A percentile compares a stretch with the other conserved stretches of the same genome.
Evolutionary conservation across 35 echinoderm and acorn worm genomes (phyloP).

Genomic region (Apostichopus japonicus): DNA sequence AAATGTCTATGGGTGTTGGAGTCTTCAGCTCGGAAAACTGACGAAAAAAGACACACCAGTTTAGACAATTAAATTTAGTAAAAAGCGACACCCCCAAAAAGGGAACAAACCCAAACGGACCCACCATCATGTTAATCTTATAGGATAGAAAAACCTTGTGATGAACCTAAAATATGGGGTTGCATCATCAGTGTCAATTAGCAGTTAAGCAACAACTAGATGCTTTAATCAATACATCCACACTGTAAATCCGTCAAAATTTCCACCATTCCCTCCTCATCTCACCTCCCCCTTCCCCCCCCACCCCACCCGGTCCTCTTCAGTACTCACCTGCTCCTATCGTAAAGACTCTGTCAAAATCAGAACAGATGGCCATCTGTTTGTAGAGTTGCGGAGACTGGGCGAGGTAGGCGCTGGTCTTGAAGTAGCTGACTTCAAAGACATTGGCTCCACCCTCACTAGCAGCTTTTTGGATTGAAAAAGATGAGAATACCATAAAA

Average conservation of each 20-base stretch:
- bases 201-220: too few relatives aligned
- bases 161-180: too few relatives aligned
- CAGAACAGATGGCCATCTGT: constrained; percentile 93
- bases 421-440: constrained; percentile 91
- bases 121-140: too few relatives aligned
- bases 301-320: too few relatives aligned
- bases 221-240: too few relatives aligned
- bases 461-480: constrained; percentile 62
- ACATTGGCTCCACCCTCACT: constrained; percentile 99
- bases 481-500: not conserved
- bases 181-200: too few relatives aligned
- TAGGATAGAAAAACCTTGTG: too few relatives aligned
- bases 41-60: not conserved
- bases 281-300: not conserved
- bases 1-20: constrained; percentile 98
- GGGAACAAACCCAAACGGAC: too few relatives aligned
- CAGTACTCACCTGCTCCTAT: constrained; percentile 80
- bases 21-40: constrained; percentile 96
- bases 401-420: constrained; percentile 92
- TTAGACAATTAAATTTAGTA: not conserved
- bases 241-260: too few relatives aligned
- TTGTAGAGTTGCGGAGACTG: constrained; percentile 99
- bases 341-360: constrained; percentile 93
- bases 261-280: too few relatives aligned
- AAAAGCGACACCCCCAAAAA: too few relatives aligned